A percentile compares a stretch with the other conserved stretches of the same genome.
Evolutionary conservation across 2,797 vertebrate genomes (phyloP).

Genomic region (Steatocranus sp.): DNA sequence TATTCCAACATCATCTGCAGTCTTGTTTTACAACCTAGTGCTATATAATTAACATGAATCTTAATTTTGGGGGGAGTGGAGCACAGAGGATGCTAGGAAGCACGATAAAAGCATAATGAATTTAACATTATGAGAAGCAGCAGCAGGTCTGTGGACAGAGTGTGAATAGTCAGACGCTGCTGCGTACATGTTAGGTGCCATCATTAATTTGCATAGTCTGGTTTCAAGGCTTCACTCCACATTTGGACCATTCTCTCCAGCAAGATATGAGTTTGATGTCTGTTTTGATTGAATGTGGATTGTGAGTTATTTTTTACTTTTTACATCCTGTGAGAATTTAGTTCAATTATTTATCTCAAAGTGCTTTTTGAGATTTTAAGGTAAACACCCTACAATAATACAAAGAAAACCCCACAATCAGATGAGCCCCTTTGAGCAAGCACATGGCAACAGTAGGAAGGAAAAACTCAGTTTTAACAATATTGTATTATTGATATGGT

Average conservation of each 20-base stretch:
- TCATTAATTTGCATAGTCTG: neutral
- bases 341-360: neutral
- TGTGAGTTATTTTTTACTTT: neutral
- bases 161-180: neutral
- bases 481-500: neutral
- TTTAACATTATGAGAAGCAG: neutral
- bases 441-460: neutral
- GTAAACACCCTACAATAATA: neutral
- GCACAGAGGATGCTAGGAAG: neutral
- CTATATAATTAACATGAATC: neutral
- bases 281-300: neutral
- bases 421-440: neutral
- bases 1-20: neutral
- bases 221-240: neutral
- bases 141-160: neutral
- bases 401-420: neutral
- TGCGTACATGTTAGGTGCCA: neutral
- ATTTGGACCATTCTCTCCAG: neutral
- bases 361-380: neutral
- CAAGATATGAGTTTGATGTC: neutral
- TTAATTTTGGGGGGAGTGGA: neutral
- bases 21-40: neutral
- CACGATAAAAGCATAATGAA: neutral
- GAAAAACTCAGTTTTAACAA: neutral
- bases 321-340: neutral